Percentiles rank a stretch among this genome's conserved stretches.
Conservation (phyloP, 2,113 vertebrate genomes). For the Tetrax tetrax region DNA sequence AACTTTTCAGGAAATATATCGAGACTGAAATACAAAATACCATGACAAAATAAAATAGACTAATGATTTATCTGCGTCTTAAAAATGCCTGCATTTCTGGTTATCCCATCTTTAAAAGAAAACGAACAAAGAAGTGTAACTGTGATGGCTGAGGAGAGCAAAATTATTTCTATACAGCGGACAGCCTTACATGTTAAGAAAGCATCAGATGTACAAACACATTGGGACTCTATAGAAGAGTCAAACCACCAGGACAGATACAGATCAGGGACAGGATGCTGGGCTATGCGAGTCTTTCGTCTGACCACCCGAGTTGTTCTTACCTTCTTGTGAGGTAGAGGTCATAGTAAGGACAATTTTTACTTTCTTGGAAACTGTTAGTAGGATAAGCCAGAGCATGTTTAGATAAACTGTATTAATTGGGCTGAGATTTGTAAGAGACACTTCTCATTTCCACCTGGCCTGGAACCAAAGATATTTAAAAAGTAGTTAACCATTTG, state of each 20-base stretch:
- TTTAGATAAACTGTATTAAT: slow-evolving; percentile 8
- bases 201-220: not conserved
- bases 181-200: not conserved
- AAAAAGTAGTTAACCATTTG: not conserved
- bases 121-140: not conserved
- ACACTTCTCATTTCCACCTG: not conserved
- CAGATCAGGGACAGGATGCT: not conserved
- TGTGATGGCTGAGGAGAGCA: not conserved
- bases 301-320: not conserved
- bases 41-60: not conserved
- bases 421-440: not conserved
- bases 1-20: not conserved
- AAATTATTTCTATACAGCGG: not conserved
- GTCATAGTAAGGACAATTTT: not conserved
- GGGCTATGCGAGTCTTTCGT: rapidly evolving
- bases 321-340: not conserved
- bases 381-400: not conserved
- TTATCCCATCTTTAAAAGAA: not conserved
- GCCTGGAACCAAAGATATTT: not conserved
- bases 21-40: not conserved
- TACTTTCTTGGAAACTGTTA: not conserved
- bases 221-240: not conserved
- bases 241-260: not conserved
- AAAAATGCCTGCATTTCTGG: not conserved
- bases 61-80: not conserved